Percentiles rank a stretch among this genome's conserved stretches.
Conservation (phyloP, 1,140 invertebrate genomes). For the Scaptomyza hsui region DNA sequence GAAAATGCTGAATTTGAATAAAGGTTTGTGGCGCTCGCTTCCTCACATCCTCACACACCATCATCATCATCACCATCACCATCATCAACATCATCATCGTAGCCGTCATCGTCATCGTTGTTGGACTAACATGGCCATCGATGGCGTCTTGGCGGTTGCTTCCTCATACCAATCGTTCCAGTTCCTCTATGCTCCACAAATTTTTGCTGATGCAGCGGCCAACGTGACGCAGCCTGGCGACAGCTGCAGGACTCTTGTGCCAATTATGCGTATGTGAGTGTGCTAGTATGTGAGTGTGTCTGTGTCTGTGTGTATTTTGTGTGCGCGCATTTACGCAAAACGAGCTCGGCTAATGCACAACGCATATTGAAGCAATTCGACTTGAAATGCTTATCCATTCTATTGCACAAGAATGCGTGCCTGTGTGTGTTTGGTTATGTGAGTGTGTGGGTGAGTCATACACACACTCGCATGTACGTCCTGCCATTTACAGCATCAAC, state of each 20-base stretch:
- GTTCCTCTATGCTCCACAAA: conserved; percentile 26
- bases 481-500: conserved; percentile 57
- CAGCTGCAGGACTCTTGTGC: conserved; percentile 57
- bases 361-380: conserved; percentile 78
- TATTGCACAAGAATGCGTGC: conserved; percentile 49
- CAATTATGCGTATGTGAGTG: conserved; percentile 60
- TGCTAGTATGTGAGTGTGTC: neutral
- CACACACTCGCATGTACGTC: conserved; percentile 28
- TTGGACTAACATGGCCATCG: conserved; percentile 48
- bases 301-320: conserved; percentile 17
- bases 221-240: conserved; percentile 70
- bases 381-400: conserved; percentile 70
- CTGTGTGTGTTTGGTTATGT: conserved; percentile 5
- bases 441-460: conserved; percentile 16
- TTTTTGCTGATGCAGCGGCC: conserved; percentile 75
- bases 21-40: conserved; percentile 59
- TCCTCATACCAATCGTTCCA: conserved; percentile 1
- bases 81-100: conserved; percentile 11
- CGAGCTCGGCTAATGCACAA: conserved; percentile 71
- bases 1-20: conserved; percentile 82
- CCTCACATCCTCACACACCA: conserved; percentile 30
- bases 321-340: conserved; percentile 73
- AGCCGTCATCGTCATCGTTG: conserved; percentile 13
- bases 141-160: conserved; percentile 59
- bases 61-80: conserved; percentile 12